Percentiles rank a stretch among this genome's conserved stretches.
phyloP scores from a whole-genome alignment of 2,113 vertebrate genomes.

The Mus pahari region DNA sequence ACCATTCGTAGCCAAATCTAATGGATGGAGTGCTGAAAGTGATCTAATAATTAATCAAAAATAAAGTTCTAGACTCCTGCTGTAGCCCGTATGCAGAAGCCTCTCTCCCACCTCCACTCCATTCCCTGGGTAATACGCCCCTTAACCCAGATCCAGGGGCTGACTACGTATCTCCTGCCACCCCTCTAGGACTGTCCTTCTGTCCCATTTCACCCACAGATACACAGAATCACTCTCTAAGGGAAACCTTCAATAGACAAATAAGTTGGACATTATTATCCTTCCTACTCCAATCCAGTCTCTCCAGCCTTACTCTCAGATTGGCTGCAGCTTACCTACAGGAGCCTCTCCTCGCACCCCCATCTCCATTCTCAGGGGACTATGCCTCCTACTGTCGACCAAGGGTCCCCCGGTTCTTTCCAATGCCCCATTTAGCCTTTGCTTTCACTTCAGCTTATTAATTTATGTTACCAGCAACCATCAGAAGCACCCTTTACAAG shows the following conservation, averaged over 20 bases:
- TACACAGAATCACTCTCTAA: background rate
- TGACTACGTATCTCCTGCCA: background rate
- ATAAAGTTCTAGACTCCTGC: background rate
- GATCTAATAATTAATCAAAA: slow-evolving; percentile 61
- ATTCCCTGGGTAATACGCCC: background rate
- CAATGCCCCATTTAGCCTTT: background rate
- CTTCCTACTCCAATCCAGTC: too few species aligned
- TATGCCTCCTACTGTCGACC: background rate
- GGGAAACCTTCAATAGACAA: background rate
- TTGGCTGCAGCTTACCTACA: background rate
- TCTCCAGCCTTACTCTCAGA: background rate
- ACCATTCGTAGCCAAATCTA: slow-evolving; percentile 57
- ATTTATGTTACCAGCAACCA: background rate
- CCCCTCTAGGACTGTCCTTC: background rate
- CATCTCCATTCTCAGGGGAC: background rate
- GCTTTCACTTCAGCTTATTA: background rate
- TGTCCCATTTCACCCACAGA: background rate
- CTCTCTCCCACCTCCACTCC: too few species aligned
- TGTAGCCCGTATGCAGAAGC: background rate
- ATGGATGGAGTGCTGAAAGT: slow-evolving; percentile 47
- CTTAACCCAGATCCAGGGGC: background rate
- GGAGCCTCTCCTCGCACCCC: background rate
- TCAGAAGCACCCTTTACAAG: background rate
- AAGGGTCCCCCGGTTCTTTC: background rate
- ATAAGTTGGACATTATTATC: background rate